Evolutionary conservation across 2,113 vertebrate genomes (phyloP), one percentile per base, ranked within the genome.

Genomic region (Rhombomys opimus): DNA sequence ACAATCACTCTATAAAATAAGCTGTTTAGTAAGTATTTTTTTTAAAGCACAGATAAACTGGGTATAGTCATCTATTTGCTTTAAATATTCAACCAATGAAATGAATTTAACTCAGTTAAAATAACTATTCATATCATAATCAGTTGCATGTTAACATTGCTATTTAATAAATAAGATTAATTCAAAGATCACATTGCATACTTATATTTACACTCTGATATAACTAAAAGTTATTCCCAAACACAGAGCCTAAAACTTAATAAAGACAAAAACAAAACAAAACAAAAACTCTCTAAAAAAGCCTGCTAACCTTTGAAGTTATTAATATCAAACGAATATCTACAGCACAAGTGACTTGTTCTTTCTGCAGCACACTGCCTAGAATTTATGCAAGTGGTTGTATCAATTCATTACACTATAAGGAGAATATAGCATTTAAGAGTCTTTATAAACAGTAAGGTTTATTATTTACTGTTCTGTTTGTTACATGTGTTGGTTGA

Each of bases 101-200:
- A 96, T 73, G 0, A 91, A 84, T 93, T 94, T 91, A 89, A 94
- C 73, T 97, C 76, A 95, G 4, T 89, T 95, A 41, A 88, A 87
- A 82, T 61, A 95, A 32, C 17, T 35, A 50, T 52, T 87, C 18
- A 67, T 6, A 96, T 63, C 95, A 61, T 50, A 82, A 96, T 93
- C 87, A 96, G 25, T 95, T 82, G 88, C 9, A 81, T 87, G 84
- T 97, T 96, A 97, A 96, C 91, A 86, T 32, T 92, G 59, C 94
- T 96, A 98, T 96, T 95, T 57, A 96, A 95, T 92, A 46, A 41
- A 90, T 92, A 97, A 97, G 46, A 96, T 97, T 97, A 97, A 97
- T 89, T 59, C 57, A 97, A 96, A 87, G 25, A 92, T 12, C 77
- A 73, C 3, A 94, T 95, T 85, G 22, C 81, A 95, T 32, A 93